Evolutionary conservation across 2,113 vertebrate genomes (phyloP).

Genomic region (Lagopus muta): DNA sequence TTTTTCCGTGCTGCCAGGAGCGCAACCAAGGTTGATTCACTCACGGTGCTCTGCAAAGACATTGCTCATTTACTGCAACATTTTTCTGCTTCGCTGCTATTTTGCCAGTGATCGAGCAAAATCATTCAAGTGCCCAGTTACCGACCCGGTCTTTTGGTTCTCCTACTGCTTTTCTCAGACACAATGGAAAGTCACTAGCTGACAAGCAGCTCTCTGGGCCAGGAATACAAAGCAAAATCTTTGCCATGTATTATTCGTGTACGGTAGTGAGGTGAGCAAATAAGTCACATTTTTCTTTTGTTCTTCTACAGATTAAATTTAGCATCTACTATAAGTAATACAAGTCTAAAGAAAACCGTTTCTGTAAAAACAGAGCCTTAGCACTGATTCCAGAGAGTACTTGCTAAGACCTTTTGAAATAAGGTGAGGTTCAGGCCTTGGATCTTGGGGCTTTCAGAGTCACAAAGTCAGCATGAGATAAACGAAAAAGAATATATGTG

Average conservation of each 20-base stretch:
- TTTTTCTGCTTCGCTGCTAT: neutral
- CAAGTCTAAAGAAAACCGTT: neutral
- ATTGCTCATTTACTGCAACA: neutral
- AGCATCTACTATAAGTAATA: neutral
- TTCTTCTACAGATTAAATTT: neutral
- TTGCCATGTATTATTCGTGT: neutral
- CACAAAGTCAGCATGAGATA: neutral
- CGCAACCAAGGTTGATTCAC: slow-evolving; percentile 92
- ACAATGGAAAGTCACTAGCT: neutral
- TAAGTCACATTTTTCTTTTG: neutral
- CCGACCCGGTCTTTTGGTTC: neutral
- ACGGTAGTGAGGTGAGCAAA: neutral
- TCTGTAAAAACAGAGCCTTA: neutral
- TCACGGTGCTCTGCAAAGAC: slow-evolving; percentile 88
- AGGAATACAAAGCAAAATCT: neutral
- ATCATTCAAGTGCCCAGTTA: neutral
- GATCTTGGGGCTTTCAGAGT: neutral
- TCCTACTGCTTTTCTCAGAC: neutral
- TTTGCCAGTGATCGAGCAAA: neutral
- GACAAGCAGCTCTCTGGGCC: neutral
- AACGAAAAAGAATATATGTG: neutral
- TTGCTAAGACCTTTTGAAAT: neutral
- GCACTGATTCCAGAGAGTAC: neutral
- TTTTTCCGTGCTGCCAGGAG: slow-evolving; percentile 92
- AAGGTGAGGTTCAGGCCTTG: neutral